phyloP scores from a whole-genome alignment of 1,140 invertebrate species.

The Psilanteris sp. region DNA sequence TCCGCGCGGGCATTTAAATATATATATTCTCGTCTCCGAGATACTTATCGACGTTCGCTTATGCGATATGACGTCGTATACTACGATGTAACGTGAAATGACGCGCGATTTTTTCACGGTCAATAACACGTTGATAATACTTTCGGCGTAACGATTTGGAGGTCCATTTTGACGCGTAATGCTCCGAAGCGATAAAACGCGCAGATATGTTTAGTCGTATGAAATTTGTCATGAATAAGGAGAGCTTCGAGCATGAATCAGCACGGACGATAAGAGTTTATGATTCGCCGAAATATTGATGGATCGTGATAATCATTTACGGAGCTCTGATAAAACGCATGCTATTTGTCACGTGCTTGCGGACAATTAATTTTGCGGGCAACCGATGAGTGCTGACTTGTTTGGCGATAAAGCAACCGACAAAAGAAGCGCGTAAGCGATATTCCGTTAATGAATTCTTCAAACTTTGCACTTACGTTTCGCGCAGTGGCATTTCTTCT shows the following conservation, averaged over 20 bases:
- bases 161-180: constrained; percentile 1
- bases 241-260: constrained; percentile 5
- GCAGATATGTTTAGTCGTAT: neutral
- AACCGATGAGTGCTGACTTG: neutral
- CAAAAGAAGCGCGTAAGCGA: too few relatives aligned
- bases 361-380: neutral
- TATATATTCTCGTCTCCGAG: constrained; percentile 7
- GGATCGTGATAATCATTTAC: constrained; percentile 15
- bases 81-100: constrained; percentile 13
- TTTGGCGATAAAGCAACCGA: neutral
- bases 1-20: constrained; percentile 6
- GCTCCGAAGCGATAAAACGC: constrained; percentile 9
- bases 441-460: too few relatives aligned
- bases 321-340: neutral
- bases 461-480: too few relatives aligned
- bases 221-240: constrained; percentile 25
- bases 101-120: constrained; percentile 19
- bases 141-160: too few relatives aligned
- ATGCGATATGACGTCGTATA: constrained; percentile 5
- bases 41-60: constrained; percentile 31
- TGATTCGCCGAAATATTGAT: constrained; percentile 31
- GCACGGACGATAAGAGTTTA: constrained; percentile 21
- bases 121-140: constrained; percentile 17
- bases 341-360: constrained; percentile 1
- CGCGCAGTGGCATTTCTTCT: too few relatives aligned